These are phyloP conservation scores for Sylvicola cinctus DNA, from an alignment of 2,888 invertebrate species.

Conservation along the genomic window DNA sequence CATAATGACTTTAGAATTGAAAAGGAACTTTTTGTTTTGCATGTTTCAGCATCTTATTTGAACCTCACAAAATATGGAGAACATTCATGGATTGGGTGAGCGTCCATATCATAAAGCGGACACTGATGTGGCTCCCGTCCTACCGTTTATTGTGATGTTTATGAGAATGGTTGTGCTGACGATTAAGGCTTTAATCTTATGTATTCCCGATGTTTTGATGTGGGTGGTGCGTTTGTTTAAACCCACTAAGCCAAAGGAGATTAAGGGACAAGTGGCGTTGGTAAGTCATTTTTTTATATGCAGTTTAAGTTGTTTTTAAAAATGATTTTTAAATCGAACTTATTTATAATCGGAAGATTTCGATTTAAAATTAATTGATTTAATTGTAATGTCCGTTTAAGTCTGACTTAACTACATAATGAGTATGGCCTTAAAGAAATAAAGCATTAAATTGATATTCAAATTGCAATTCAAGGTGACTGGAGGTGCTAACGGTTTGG, in stretches of 20 bases:
- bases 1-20: too few relatives aligned
- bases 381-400: not conserved
- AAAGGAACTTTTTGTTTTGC: too few relatives aligned
- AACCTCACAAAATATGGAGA: not conserved
- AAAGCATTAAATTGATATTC: not conserved
- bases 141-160: not conserved
- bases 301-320: not conserved
- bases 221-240: not conserved
- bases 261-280: conserved; percentile 4
- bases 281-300: conserved; percentile 1
- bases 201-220: not conserved
- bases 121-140: not conserved
- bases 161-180: not conserved
- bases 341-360: too few relatives aligned
- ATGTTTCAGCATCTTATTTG: too few relatives aligned
- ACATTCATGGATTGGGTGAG: not conserved
- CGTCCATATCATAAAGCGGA: not conserved
- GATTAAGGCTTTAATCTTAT: not conserved
- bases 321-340: too few relatives aligned
- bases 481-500: conserved; percentile 28
- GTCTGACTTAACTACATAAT: too few relatives aligned
- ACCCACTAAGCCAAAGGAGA: not conserved
- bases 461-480: conserved; percentile 18
- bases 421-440: too few relatives aligned
- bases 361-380: not conserved